Evolutionary conservation across 2,888 invertebrate species (phyloP).

Genomic region (Caenorhabditis sp.): DNA sequence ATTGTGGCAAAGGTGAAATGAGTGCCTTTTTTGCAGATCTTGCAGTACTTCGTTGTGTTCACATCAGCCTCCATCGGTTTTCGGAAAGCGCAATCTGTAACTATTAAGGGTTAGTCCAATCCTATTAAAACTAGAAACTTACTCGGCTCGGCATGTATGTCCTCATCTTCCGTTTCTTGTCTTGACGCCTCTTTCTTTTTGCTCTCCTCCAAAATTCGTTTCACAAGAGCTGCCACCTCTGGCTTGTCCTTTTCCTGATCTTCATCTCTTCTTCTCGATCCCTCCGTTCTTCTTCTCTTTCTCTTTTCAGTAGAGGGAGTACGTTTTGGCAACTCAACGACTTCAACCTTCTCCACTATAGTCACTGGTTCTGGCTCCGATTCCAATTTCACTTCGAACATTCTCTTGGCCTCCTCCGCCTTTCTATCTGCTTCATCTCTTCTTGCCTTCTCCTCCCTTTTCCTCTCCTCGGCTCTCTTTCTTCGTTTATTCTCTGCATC

Average conservation of each 20-base stretch:
- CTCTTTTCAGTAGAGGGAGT: background rate
- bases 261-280: constrained; percentile 1
- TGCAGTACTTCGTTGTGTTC: constrained; percentile 28
- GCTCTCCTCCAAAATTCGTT: constrained; percentile 28
- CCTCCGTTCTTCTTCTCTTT: constrained; percentile 12
- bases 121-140: background rate
- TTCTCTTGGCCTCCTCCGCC: background rate
- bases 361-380: too few species aligned
- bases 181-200: constrained; percentile 49
- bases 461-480: constrained; percentile 14
- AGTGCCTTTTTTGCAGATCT: constrained; percentile 39
- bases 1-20: constrained; percentile 34
- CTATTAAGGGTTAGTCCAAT: background rate
- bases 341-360: background rate
- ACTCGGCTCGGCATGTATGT: constrained; percentile 13
- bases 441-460: constrained; percentile 1
- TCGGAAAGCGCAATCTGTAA: background rate
- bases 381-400: background rate
- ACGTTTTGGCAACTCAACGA: constrained; percentile 3
- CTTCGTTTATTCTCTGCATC: constrained; percentile 12
- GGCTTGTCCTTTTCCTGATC: background rate
- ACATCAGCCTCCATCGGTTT: constrained; percentile 9
- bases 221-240: constrained; percentile 22
- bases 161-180: constrained; percentile 29
- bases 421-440: constrained; percentile 23